Percentiles rank a stretch among this genome's conserved stretches.
phyloP scores from a whole-genome alignment of 2,113 vertebrate genomes.

The Myanophis thanlyinensis region DNA sequence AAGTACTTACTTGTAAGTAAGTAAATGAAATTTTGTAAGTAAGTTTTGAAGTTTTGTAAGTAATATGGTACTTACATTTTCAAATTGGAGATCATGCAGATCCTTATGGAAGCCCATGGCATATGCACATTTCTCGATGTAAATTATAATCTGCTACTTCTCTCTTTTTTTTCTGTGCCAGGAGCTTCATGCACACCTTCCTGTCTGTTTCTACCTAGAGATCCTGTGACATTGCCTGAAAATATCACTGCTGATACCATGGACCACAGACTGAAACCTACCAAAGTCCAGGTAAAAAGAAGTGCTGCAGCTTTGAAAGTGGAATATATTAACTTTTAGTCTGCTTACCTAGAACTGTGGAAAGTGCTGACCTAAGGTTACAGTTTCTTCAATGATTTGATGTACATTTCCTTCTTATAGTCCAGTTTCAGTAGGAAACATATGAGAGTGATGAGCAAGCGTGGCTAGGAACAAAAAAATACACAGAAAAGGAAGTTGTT shows the following conservation, averaged over 20 bases:
- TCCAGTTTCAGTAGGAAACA: background rate
- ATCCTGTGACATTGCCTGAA: constrained; percentile 82
- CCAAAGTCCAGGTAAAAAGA: constrained; percentile 81
- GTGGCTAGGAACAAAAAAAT: background rate
- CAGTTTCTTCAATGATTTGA: background rate
- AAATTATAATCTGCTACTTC: background rate
- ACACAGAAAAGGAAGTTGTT: background rate
- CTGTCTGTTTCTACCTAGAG: constrained; percentile 82
- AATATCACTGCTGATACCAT: constrained; percentile 80
- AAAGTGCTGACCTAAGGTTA: background rate
- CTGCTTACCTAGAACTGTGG: background rate
- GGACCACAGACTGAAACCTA: constrained; percentile 87
- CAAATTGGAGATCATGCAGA: background rate
- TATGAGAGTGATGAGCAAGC: background rate
- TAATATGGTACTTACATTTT: too few species aligned
- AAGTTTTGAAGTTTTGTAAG: background rate
- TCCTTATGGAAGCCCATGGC: background rate
- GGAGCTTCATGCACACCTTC: constrained; percentile 83
- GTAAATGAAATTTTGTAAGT: background rate
- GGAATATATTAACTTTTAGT: background rate
- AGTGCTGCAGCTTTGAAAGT: background rate
- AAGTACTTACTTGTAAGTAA: too few species aligned
- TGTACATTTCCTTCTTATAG: background rate
- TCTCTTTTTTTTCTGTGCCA: constrained; percentile 49
- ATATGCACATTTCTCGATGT: background rate